Base-by-base conservation (phyloP, 2,113 vertebrate species). In the Candoia aspera region DNA sequence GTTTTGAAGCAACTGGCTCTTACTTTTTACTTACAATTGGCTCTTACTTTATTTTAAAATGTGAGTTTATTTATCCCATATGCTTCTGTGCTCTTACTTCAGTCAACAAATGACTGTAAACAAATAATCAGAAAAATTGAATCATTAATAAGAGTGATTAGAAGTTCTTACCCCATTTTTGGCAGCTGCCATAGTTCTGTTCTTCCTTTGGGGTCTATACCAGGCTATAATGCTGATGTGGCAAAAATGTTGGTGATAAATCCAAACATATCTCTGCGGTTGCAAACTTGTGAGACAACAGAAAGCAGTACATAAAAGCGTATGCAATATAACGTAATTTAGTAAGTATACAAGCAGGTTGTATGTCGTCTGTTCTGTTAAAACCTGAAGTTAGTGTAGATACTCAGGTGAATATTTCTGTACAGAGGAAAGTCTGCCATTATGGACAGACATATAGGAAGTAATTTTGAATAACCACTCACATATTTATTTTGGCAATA, bases 321-420 rank as follows among this genome's bases (percentile, higher is more conserved):
- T 94, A 91, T 88, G 95, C 87, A 87, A 54, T 87, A 91, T 95
- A 93, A 93, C 94, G 94, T 96, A 95, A 92, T 95, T 96, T 88
- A 95, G 94, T 91, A 96, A 96, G 93, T 64, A 93, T 94, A 64
- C 59, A 92, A 95, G 93, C 91, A 95, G 95, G 93, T 95, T 92
- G 49, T 90, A 87, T 94, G 90, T n/a, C 86, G 90, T 93, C 96
- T 95, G 17, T 95, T 89, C 94, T 95, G 95, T 94, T 96, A 94
- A 58, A 92, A 93, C 94, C 86, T 93, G 94, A 90, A 92, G 46
- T 88, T 62, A 93, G 91, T 91, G 90, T 91, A 90, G 68, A 0
- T 94, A 91, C 91, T 94, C 88, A 89, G 92, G 58, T 85, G n/a
- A 59, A 15, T 93, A 60, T 68, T 93, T 88, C 53, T 93, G 58